Conservation (phyloP, 2,113 vertebrate species). For the Aspiorhynchus laticeps region DNA sequence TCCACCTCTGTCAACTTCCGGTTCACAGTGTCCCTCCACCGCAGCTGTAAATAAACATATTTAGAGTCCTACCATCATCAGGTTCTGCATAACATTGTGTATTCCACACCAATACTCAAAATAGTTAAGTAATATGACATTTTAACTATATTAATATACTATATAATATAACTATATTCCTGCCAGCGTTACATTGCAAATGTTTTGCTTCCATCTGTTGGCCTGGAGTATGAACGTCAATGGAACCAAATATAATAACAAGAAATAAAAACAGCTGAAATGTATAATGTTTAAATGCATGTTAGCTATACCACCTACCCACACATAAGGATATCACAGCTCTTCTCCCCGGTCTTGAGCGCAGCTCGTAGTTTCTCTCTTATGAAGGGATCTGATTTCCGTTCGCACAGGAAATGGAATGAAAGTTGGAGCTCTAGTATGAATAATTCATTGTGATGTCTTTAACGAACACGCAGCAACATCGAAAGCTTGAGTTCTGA, state of each 20-base stretch:
- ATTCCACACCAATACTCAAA: neutral
- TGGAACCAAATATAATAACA: neutral
- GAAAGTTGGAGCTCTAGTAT: neutral
- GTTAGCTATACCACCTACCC: neutral
- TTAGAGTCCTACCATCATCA: neutral
- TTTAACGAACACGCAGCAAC: too few species aligned
- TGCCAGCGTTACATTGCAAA: neutral
- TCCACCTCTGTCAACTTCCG: constrained; percentile 20
- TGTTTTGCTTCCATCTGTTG: neutral
- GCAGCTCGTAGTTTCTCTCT: neutral
- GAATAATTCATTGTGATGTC: neutral
- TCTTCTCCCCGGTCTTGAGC: neutral
- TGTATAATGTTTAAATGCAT: neutral
- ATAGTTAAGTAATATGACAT: neutral
- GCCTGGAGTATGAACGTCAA: neutral
- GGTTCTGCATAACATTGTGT: neutral
- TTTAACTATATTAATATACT: neutral
- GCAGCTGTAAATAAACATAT: neutral
- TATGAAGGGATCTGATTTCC: neutral
- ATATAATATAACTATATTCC: too few species aligned
- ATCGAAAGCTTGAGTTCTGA: too few species aligned
- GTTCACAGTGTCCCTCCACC: neutral
- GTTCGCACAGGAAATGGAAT: neutral
- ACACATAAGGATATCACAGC: too few species aligned
- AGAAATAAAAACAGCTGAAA: neutral